Evolutionary conservation across 2,888 invertebrate species (phyloP), one percentile per base, ranked within the genome.

Genomic region (Carterocephalus palaemon): DNA sequence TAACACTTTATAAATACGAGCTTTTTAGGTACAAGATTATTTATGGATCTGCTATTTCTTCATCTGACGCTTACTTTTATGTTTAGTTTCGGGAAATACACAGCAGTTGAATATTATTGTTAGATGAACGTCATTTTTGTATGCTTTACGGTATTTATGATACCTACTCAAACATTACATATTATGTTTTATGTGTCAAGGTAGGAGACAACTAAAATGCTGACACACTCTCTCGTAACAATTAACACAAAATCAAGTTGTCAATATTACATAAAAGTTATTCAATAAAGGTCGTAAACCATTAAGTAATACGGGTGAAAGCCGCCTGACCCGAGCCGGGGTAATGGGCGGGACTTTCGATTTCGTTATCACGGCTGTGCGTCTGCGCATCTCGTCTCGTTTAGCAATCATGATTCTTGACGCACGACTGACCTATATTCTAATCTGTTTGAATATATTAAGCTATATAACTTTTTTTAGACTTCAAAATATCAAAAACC

Each of bases 241-340:
- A 23, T 34, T 33, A n/a, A 24, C 7, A 12, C 33, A 19, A 33
- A 42, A 29, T 26, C 9, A 16, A 39, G 10, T 20, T 20, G 38
- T 59, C 54, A 38, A 52, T 43, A 47, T 64, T 60, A 59, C 64
- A 59, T 58, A 59, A 63, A 51, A 52, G 58, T 70, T 70, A 65
- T 68, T 60, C 64, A 70, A 70, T 59, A 62, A 72, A 74, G 70
- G 70, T 69, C 67, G 59, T 60, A 64, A 64, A 62, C 60, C 56
- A 68, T 78, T 74, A 75, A 80, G 78, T 77, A 78, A 80, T 66
- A 67, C 67, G 55, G 58, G 70, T 70, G 76, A 78, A 75, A 76
- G 74, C 70, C 57, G 64, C 58, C 59, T 72, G 77, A 75, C 75
- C 79, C 61, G 62, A 60, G 53, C 58, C 61, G 61, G 62, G 53